A percentile compares a stretch with the other conserved stretches of the same genome.
Conservation (phyloP, 37 sponge, comb jelly and placozoan genomes). For the Aplysina aerophoba region DNA sequence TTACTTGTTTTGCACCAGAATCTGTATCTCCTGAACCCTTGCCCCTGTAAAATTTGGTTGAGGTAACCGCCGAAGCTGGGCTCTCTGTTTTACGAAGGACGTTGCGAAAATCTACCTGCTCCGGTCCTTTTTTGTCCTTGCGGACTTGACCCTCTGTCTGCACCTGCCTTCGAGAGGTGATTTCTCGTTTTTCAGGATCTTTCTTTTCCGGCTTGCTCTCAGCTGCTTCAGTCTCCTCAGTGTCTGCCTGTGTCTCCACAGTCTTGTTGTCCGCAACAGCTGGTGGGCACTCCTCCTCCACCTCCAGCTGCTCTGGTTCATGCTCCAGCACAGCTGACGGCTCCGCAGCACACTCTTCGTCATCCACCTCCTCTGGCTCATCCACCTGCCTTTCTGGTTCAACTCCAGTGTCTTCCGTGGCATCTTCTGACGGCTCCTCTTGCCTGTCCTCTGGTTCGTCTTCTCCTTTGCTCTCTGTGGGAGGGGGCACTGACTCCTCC, state of each 20-base stretch:
- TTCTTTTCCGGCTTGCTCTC: too few species aligned
- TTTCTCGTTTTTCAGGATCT: too few species aligned
- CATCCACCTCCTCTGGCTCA: not conserved
- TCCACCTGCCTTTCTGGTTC: not conserved
- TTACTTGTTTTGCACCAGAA: too few species aligned
- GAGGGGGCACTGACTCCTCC: not conserved
- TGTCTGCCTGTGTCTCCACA: conserved; percentile 42
- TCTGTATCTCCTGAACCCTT: too few species aligned
- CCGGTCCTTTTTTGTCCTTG: not conserved
- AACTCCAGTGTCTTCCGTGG: not conserved
- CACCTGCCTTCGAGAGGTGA: too few species aligned
- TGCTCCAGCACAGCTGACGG: conserved; percentile 13
- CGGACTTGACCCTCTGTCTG: too few species aligned
- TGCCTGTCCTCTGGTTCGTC: not conserved
- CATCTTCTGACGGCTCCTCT: not conserved
- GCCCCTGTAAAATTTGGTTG: not conserved
- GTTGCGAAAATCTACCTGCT: conserved; percentile 72
- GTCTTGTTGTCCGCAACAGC: conserved; percentile 45
- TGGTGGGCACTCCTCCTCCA: conserved; percentile 19
- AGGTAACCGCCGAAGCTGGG: conserved; percentile 1
- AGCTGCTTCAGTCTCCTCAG: conserved; percentile 18
- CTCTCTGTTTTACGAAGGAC: conserved; percentile 50
- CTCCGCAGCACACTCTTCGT: not conserved
- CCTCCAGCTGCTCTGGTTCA: not conserved
- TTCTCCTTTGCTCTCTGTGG: not conserved